Base-by-base conservation (phyloP, 2,888 invertebrate genomes). In the Fabriciana adippe region DNA sequence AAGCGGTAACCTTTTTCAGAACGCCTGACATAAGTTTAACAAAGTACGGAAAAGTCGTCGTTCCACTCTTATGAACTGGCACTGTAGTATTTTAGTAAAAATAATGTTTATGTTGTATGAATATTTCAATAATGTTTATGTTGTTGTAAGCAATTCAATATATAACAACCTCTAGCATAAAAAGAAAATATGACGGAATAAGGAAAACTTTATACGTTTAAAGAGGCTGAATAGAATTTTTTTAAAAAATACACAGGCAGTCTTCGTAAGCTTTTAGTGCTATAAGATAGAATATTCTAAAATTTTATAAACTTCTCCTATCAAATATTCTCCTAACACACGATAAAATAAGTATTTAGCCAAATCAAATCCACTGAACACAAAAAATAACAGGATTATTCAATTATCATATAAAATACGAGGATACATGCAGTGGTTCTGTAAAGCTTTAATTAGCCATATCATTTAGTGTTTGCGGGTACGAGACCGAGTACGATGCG, bases 1-100 rank as follows among this genome's bases (percentile, higher is more conserved):
- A 69, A 69, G 69, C 72, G 71, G 69, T 67, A 69, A 71, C 69
- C 71, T 71, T 69, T 71, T 69, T 62, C 60, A 55, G 59, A 61
- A 64, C 56, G 62, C 63, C 69, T 64, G 66, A 67, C 56, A 64
- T 61, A 64, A 71, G 69, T 69, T 71, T 66, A 66, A 68, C 68
- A 66, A 64, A 66, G 64, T 63, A 64, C 50, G 50, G 53, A 71
- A 68, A 62, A 70, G 45, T 61, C 26, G 55, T 62, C 60, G 56
- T 64, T 62, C 59, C 60, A n/a, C 61, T 62, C 64, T 48, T 63
- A 53, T 48, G 59, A 60, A 61, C 61, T 61, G 51, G 51, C 61
- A 61, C 35, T 53, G 61, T 61, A 61, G 61, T 61, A 61, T 61
- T 61, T 61, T 61, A 61, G 61, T 61, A 35, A 15, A 61, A 61